These are phyloP conservation scores for Sphaeramia orbicularis DNA, from an alignment of 2,797 vertebrate genomes.

Conservation along the genomic window DNA sequence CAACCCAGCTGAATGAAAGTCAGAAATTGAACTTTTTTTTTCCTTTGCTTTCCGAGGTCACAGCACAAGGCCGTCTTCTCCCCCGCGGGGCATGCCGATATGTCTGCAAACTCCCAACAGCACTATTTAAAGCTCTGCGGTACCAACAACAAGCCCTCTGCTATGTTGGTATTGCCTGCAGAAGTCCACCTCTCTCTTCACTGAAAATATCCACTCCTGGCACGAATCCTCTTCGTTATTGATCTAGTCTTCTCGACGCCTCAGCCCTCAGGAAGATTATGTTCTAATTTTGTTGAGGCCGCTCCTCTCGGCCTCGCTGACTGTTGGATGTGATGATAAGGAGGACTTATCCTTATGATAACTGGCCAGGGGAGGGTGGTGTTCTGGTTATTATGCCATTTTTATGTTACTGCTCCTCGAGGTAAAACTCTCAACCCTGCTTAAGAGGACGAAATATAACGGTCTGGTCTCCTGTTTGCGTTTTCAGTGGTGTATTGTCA, in stretches of 20 bases:
- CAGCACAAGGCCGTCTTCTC: not conserved
- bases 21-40: slow-evolving; percentile 21
- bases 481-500: not conserved
- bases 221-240: slow-evolving; percentile 55
- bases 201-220: slow-evolving; percentile 57
- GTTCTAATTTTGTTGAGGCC: slow-evolving; percentile 61
- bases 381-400: slow-evolving; percentile 49
- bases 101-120: slow-evolving; percentile 29
- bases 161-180: slow-evolving; percentile 39
- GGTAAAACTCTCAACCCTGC: slow-evolving; percentile 55
- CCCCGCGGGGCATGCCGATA: slow-evolving; percentile 23
- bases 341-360: slow-evolving; percentile 60
- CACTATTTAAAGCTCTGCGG: slow-evolving; percentile 23
- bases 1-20: not conserved
- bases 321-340: slow-evolving; percentile 50
- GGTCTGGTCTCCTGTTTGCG: not conserved
- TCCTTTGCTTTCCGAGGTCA: slow-evolving; percentile 20
- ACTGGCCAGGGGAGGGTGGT: slow-evolving; percentile 37
- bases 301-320: slow-evolving; percentile 32
- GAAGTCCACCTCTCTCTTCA: slow-evolving; percentile 54
- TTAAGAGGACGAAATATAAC: slow-evolving; percentile 44
- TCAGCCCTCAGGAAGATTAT: slow-evolving; percentile 57
- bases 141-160: slow-evolving; percentile 31
- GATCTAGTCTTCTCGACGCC: slow-evolving; percentile 62
- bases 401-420: slow-evolving; percentile 48